phyloP scores from a whole-genome alignment of 1,140 invertebrate species.

The Epicauta chinensis region DNA sequence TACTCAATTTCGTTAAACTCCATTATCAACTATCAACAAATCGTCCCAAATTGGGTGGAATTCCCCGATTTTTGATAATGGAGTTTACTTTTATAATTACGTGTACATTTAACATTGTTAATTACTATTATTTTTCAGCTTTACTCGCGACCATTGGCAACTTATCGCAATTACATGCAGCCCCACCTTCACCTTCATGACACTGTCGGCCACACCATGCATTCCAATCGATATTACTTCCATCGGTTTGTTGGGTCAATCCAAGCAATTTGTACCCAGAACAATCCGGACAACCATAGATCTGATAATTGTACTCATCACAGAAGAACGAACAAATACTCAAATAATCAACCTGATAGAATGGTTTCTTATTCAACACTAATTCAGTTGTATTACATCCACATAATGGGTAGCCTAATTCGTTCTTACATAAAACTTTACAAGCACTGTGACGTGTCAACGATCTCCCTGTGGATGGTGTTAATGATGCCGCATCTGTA shows the following conservation, averaged over 20 bases:
- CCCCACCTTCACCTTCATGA: constrained; percentile 47
- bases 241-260: constrained; percentile 9
- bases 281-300: constrained; percentile 31
- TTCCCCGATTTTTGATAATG: no score
- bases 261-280: no score
- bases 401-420: constrained; percentile 39
- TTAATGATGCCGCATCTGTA: background rate
- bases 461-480: constrained; percentile 1
- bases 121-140: background rate
- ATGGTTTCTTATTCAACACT: background rate
- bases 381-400: constrained; percentile 24
- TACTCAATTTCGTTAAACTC: background rate
- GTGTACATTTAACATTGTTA: background rate
- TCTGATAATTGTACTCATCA: constrained; percentile 30
- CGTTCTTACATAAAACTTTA: constrained; percentile 39
- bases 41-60: background rate
- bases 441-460: constrained; percentile 33
- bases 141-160: constrained; percentile 37
- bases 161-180: constrained; percentile 51
- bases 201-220: constrained; percentile 46
- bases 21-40: no score
- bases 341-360: constrained; percentile 30
- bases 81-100: no score
- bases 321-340: constrained; percentile 39
- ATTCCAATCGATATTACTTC: constrained; percentile 37